These are phyloP conservation scores for Mactra quadrangularis DNA, from an alignment of 1,140 invertebrate genomes.

Conservation along the genomic window DNA sequence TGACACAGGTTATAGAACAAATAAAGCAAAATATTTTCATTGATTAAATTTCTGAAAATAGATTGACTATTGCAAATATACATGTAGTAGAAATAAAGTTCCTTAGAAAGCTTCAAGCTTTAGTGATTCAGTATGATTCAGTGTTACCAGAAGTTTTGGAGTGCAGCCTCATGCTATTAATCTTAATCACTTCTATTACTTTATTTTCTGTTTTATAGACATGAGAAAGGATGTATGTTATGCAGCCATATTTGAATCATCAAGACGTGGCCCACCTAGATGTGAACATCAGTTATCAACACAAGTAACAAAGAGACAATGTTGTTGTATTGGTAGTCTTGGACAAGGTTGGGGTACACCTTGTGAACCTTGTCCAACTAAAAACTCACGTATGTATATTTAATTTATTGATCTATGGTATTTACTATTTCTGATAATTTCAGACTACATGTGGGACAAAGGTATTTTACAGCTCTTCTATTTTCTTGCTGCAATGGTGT, in stretches of 20 bases:
- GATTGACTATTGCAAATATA: too few species aligned
- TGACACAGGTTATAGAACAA: too few species aligned
- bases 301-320: conserved; percentile 92
- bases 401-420: neutral
- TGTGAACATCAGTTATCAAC: conserved; percentile 90
- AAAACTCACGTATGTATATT: conserved; percentile 86
- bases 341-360: conserved; percentile 90
- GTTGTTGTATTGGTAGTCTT: conserved; percentile 91
- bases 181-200: too few species aligned
- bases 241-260: conserved; percentile 87
- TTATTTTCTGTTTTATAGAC: conserved; percentile 85
- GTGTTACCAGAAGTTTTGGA: too few species aligned
- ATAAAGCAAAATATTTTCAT: too few species aligned
- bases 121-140: too few species aligned
- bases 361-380: conserved; percentile 91
- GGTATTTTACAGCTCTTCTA: neutral
- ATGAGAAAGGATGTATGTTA: conserved; percentile 93
- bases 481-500: too few species aligned
- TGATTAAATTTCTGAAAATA: too few species aligned
- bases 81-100: too few species aligned
- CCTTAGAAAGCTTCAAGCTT: too few species aligned
- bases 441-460: neutral
- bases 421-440: neutral
- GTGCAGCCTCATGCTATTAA: too few species aligned
- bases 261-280: conserved; percentile 55